Base-by-base conservation (phyloP, 92 coral and sea anemone species). In the Porites divaricata region DNA sequence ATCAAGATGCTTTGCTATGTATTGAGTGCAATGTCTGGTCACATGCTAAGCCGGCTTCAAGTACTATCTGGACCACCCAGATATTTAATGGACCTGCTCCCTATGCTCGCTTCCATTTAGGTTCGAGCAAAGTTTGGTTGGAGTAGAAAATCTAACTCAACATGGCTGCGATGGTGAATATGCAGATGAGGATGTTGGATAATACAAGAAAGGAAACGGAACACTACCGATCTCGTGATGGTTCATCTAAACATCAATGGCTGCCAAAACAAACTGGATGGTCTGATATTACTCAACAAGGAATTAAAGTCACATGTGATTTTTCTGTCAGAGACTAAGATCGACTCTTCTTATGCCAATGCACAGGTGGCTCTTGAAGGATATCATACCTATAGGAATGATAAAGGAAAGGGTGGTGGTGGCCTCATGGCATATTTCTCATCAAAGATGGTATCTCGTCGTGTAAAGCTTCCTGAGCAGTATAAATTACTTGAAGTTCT, bases 1-100 rank as follows among this genome's bases (percentile, higher is more conserved):
- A 88, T n/a, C 92, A 83, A 64, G 82, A 88, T 35, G 88, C 88
- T 1, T 35, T 88, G 49, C 35, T 83, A 19, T 88, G 88, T 83
- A 72, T 63, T 15, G 68, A 67, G 17, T 89, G 88, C 24, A 73
- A 72, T 3, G 26, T 16, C 13, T 89, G 85, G 92, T 70, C 75
- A n/a, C 88, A 89, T 70, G 81, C 85, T 12, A 77, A 15, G 70
- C 74, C 9, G 64, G 25, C 8, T 77, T 89, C 48, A 84, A 89
- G 25, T 80, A 71, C 21, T 77, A 83, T 35, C 17, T 59, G 79
- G 80, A 76, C 2, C 20, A 78, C 26, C 87, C 81, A 1, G 70
- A 61, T 10, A 62, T 83, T 11, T 74, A 83, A 22, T 83, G 74
- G 81, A 83, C 67, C 56, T 83, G 87, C 70, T 57, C 56, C 11